A percentile compares a stretch with the other conserved stretches of the same genome.
Evolutionary conservation across 2,888 invertebrate species (phyloP).

Genomic region (Morpho helenor): DNA sequence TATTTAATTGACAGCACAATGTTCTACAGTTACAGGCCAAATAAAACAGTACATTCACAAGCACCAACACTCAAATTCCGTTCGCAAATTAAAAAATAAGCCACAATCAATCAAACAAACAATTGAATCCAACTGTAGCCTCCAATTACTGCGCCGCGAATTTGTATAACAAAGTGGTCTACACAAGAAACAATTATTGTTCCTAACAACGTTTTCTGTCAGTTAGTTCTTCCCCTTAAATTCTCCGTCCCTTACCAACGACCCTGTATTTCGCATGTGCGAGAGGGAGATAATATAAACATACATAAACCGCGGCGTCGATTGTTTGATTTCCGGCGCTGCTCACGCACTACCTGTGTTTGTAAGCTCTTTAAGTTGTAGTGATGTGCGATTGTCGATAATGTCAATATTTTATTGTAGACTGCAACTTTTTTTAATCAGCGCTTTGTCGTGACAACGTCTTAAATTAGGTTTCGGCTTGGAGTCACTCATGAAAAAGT

Average conservation of each 20-base stretch:
- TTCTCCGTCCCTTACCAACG: conserved; percentile 6
- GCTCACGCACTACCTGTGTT: conserved; percentile 34
- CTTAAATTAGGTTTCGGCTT: too few relatives aligned
- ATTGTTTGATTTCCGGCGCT: conserved; percentile 58
- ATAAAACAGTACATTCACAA: too few relatives aligned
- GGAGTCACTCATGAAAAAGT: too few relatives aligned
- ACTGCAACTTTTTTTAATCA: too few relatives aligned
- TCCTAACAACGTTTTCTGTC: conserved; percentile 18
- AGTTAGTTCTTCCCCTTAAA: conserved; percentile 15
- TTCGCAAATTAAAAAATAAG: conserved; percentile 20
- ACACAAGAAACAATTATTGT: conserved; percentile 28
- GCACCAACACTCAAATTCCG: background rate
- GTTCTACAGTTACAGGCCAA: too few relatives aligned
- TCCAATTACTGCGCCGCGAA: conserved; percentile 14
- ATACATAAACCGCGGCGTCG: conserved; percentile 35
- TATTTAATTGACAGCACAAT: too few relatives aligned
- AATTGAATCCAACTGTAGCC: conserved; percentile 12
- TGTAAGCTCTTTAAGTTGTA: conserved; percentile 38
- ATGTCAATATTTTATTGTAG: too few relatives aligned
- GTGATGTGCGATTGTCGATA: background rate
- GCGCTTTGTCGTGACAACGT: too few relatives aligned
- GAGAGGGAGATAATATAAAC: conserved; percentile 29
- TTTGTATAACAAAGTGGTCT: conserved; percentile 24
- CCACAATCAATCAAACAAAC: conserved; percentile 19
- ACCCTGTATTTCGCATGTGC: background rate